phyloP scores from a whole-genome alignment of 2,888 invertebrate genomes.

The Lutraria lutraria region DNA sequence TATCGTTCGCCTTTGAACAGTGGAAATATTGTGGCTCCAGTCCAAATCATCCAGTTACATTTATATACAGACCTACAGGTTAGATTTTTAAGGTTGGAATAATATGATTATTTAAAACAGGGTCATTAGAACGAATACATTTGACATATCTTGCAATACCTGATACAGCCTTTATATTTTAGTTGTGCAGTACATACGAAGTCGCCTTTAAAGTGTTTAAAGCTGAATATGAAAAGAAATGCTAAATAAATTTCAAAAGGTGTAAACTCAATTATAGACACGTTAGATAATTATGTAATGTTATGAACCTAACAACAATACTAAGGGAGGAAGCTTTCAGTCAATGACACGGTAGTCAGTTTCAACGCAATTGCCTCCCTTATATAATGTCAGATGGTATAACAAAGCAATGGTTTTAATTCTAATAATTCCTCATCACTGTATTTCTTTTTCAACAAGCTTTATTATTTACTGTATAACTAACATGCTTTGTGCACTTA shows the following conservation, averaged over 20 bases:
- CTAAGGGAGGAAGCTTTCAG: too few relatives aligned
- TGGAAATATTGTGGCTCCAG: slow-evolving; percentile 72
- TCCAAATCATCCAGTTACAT: slow-evolving; percentile 66
- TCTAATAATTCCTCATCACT: background rate
- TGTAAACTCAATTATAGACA: too few relatives aligned
- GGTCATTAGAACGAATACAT: background rate
- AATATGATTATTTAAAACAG: background rate
- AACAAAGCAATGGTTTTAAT: background rate
- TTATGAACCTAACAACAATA: too few relatives aligned
- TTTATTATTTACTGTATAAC: background rate
- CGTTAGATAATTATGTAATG: too few relatives aligned
- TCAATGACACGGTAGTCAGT: background rate
- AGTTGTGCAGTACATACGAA: background rate
- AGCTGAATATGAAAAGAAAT: too few relatives aligned
- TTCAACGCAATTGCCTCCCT: background rate
- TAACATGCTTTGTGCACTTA: too few relatives aligned
- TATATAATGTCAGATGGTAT: background rate
- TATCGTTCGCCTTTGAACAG: slow-evolving; percentile 64
- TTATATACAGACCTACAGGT: slow-evolving; percentile 77
- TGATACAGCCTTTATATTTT: background rate
- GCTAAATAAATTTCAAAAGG: too few relatives aligned
- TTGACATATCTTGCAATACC: background rate
- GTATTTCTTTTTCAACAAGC: background rate
- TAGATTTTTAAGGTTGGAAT: background rate
- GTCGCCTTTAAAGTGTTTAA: background rate